Base-by-base conservation (phyloP, 2,888 invertebrate species). In the Papilio protenor region DNA sequence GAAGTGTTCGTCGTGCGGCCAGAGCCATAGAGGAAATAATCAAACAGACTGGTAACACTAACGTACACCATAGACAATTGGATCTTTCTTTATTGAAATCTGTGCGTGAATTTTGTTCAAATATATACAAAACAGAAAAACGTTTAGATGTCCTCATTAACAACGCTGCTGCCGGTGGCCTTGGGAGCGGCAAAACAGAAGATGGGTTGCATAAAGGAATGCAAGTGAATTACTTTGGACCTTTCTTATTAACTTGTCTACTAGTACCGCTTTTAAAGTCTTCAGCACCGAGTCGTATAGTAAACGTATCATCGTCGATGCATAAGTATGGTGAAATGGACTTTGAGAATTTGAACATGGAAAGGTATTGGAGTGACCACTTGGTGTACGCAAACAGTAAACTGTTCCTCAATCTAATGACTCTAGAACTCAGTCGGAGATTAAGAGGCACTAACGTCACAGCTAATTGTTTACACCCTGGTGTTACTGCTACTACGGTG, bases 171-270 rank as follows among this genome's bases (percentile, higher is more conserved):
- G 91, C 94, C 16, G 93, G 91, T 33, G 94, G 93, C 16, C 87
- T 92, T 66, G 92, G 93, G n/a, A 92, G 93, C 83, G 89, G 91
- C 81, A 94, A 92, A 83, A 96, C 96, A 8, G 93, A 95, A 83
- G 97, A 97, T 84, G 96, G 96, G 6, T 91, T 97, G 75, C 96
- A 97, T 83, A 87, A 95, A n/a, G 96, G 96, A 77, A 96, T 97
- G 95, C 97, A 97, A 85, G 95, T 96, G 74, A 97, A 97, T 88
- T 96, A 96, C 88, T 96, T 96, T 85, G 96, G 96, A 16, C 96
- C 96, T 1, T 97, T 97, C 87, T 91, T 97, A 76, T 91, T 97
- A 75, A 97, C 97, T 1, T 96, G 96, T 84, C 91, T 97, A 18
- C 84, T 96, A 81, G 75, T 94, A n/a, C 93, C 94, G 8, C 81